Conservation (phyloP, 2,797 vertebrate genomes). For the Xyrichtys novacula region DNA sequence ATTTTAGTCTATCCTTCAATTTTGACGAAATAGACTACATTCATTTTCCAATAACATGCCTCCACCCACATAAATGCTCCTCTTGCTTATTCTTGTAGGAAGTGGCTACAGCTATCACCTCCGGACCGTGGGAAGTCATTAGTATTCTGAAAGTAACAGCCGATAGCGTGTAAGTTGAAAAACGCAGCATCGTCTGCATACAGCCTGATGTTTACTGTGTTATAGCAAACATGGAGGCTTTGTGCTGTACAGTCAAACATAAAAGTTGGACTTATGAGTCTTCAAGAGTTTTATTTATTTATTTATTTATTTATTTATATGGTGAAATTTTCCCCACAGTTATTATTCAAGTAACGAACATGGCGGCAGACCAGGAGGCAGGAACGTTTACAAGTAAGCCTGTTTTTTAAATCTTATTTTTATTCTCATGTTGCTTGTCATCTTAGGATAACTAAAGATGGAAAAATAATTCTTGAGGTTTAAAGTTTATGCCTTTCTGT, state of each 20-base stretch:
- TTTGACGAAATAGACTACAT: not conserved
- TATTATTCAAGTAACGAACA: constrained; percentile 94
- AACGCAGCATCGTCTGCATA: not conserved
- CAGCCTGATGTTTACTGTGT: too few relatives aligned
- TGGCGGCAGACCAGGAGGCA: constrained; percentile 86
- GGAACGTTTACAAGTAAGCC: constrained; percentile 93
- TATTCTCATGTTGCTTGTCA: not conserved
- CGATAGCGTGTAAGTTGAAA: constrained; percentile 84
- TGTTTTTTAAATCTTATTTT: too few relatives aligned
- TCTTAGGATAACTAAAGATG: not conserved
- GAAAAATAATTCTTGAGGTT: constrained; percentile 4
- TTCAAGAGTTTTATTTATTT: not conserved
- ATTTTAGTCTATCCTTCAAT: not conserved
- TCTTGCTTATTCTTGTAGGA: constrained; percentile 74
- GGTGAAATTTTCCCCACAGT: constrained; percentile 79
- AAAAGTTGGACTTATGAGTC: not conserved
- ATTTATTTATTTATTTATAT: too few relatives aligned
- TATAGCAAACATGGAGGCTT: too few relatives aligned
- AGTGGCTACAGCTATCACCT: constrained; percentile 80
- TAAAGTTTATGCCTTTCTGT: not conserved
- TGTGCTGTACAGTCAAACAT: too few relatives aligned
- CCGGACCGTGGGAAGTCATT: constrained; percentile 92
- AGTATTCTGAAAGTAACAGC: constrained; percentile 88
- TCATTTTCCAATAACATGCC: not conserved
- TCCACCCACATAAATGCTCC: not conserved